Base-by-base conservation (phyloP, 2,113 vertebrate genomes). In the Gymnocephalus cernua region DNA sequence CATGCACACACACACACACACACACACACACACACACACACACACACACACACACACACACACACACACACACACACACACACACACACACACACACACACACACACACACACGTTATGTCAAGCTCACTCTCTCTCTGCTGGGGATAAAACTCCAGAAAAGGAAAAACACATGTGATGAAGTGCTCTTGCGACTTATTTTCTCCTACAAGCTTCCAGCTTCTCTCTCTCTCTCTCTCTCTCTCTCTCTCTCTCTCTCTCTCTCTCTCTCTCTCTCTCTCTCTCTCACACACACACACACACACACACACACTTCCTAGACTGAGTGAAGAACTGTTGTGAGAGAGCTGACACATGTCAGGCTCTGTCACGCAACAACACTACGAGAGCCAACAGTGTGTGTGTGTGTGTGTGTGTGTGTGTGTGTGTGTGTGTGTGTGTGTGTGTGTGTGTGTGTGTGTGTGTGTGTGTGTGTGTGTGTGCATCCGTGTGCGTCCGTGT, bases 321-420 rank as follows among this genome's bases (percentile, higher is more conserved):
- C 56, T 71, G 83, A 87, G 61, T 62, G 77, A 83, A 72, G 74
- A 85, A 77, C 69, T 86, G 63, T 76, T 78, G 78, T 5, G 23
- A 80, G 86, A 80, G 77, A 79, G 57, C 57, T 77, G 79, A 79
- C 80, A 90, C 79, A 79, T 79, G 82, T 78, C 77, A 80, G 53
- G 14, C 41, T 67, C 77, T 89, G 81, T 87, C 87, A 90, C 81
- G 89, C 89, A 88, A 90, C 87, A 59, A 70, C 67, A 54, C 71
- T 54, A 53, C 7, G n/a, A 63, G 45, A 67, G 51, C 16, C 59
- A 41, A 59, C 14, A n/a, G 56, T 61, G 75, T 48, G 59, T 70
- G 19, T 48, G 56, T 47, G 65, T 56, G 72, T 53, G 59, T 68
- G 47, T n/a, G 67, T 56, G 51, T 41, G 19, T 56, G 48, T 35